Percentiles rank a stretch among this genome's conserved stretches.
Evolutionary conservation across 2,797 vertebrate species (phyloP).

Genomic region (Syngnathus rostellatus): DNA sequence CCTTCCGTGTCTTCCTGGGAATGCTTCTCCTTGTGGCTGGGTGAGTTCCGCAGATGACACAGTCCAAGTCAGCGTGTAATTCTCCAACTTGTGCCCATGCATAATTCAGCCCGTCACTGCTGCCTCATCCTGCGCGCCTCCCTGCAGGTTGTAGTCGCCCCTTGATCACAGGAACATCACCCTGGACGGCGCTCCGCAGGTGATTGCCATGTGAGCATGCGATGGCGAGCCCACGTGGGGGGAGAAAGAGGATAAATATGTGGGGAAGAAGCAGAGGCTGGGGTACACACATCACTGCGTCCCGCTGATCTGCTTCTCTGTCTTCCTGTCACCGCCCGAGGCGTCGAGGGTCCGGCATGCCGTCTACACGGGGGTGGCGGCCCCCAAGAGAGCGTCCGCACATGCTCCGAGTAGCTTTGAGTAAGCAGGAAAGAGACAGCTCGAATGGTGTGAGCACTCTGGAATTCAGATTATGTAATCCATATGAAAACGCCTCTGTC

Average conservation of each 20-base stretch:
- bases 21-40: slow-evolving; percentile 17
- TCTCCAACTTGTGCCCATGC: slow-evolving; percentile 43
- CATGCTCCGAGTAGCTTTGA: slow-evolving; percentile 49
- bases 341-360: slow-evolving; percentile 44
- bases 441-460: slow-evolving; percentile 38
- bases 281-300: slow-evolving; percentile 51
- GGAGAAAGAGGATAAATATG: slow-evolving; percentile 2
- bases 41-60: slow-evolving; percentile 49
- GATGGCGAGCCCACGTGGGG: not conserved
- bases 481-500: slow-evolving; percentile 54
- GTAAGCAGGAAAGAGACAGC: slow-evolving; percentile 45
- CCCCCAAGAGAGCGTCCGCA: slow-evolving; percentile 34
- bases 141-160: slow-evolving; percentile 14
- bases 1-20: not conserved
- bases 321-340: slow-evolving; percentile 38
- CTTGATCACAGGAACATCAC: slow-evolving; percentile 19
- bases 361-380: slow-evolving; percentile 24
- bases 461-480: slow-evolving; percentile 64
- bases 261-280: not conserved
- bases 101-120: slow-evolving; percentile 39
- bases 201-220: slow-evolving; percentile 13
- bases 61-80: slow-evolving; percentile 44
- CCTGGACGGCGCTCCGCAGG: slow-evolving; percentile 21
- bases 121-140: not conserved
- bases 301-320: slow-evolving; percentile 53